These are phyloP conservation scores for Tupiocoris notatus DNA, from an alignment of 2,888 invertebrate species.

Conservation along the genomic window DNA sequence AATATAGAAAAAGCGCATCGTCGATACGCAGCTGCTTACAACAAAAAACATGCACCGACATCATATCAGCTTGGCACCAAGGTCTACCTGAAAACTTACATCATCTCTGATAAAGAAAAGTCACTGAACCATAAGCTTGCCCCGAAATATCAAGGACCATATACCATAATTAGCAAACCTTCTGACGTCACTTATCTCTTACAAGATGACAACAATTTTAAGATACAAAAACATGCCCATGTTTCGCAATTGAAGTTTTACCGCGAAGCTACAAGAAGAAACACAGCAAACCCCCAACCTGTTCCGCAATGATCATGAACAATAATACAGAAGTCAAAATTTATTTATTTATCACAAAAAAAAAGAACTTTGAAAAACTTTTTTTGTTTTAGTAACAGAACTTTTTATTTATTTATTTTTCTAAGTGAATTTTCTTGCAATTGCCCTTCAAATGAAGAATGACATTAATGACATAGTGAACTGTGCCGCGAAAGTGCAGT, in stretches of 20 bases:
- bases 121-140: neutral
- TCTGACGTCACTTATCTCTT: neutral
- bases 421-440: too few relatives aligned
- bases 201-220: neutral
- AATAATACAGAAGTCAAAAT: too few relatives aligned
- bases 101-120: neutral
- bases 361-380: too few relatives aligned
- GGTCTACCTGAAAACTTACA: conserved; percentile 1
- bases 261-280: too few relatives aligned
- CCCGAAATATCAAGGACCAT: neutral
- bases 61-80: neutral
- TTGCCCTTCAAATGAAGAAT: too few relatives aligned
- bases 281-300: too few relatives aligned
- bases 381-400: too few relatives aligned
- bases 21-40: neutral
- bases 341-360: too few relatives aligned
- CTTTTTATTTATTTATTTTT: too few relatives aligned
- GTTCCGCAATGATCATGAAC: too few relatives aligned
- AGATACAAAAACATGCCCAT: neutral
- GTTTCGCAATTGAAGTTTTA: neutral
- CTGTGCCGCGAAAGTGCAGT: too few relatives aligned
- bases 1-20: neutral
- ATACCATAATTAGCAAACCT: neutral
- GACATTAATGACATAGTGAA: too few relatives aligned
- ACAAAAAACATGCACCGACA: neutral